A percentile compares a stretch with the other conserved stretches of the same genome.
These are phyloP conservation scores for Sarcophaga bullata DNA, from an alignment of 1,140 invertebrate species.

Conservation along the genomic window DNA sequence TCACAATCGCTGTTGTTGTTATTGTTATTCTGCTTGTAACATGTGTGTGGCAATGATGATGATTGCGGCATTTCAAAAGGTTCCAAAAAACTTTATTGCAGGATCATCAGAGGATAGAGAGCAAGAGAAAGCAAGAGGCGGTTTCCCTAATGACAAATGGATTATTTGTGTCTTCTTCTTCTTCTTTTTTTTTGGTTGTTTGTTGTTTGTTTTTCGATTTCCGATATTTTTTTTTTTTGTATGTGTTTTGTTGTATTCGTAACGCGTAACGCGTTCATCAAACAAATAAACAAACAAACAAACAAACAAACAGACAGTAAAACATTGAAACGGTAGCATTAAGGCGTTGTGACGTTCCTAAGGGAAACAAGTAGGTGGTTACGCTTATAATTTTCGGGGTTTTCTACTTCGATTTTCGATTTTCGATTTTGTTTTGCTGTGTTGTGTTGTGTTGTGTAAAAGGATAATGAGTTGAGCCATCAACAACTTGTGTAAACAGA, in stretches of 20 bases:
- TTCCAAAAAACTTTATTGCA: neutral
- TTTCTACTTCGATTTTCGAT: no score
- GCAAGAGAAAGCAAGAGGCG: neutral
- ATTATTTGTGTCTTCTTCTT: neutral
- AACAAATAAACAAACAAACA: no score
- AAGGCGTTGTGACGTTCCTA: neutral
- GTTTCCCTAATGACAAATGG: constrained; percentile 31
- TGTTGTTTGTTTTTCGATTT: neutral
- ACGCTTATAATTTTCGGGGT: neutral
- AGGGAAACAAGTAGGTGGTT: neutral
- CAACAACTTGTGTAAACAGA: constrained; percentile 37
- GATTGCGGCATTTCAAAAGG: constrained; percentile 14
- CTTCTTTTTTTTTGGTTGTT: neutral
- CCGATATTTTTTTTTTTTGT: no score
- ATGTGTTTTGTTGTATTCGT: no score
- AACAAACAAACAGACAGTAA: no score
- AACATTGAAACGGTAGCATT: neutral
- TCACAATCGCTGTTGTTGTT: neutral
- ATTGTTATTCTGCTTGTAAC: constrained; percentile 1
- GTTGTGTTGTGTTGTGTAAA: constrained; percentile 10
- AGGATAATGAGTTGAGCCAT: constrained; percentile 27
- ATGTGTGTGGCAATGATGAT: constrained; percentile 31
- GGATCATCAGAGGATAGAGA: neutral
- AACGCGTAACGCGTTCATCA: no score
- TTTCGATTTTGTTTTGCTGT: no score